A percentile compares a stretch with the other conserved stretches of the same genome.
phyloP scores from a whole-genome alignment of 2,113 vertebrate genomes.

The Larimichthys crocea region DNA sequence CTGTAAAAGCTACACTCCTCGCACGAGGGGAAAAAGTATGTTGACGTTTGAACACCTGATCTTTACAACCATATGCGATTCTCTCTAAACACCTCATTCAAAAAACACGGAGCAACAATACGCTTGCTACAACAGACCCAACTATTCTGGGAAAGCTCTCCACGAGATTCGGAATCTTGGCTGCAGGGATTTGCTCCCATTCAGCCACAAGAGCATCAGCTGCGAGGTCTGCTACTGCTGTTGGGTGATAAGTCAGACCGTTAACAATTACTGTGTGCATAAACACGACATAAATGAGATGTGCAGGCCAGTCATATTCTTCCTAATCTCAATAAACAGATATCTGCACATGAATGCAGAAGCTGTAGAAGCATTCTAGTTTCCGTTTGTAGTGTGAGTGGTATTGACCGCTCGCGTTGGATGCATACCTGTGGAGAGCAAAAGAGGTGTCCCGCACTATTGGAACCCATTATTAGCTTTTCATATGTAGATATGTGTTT shows the following conservation, averaged over 20 bases:
- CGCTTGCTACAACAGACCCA: background rate
- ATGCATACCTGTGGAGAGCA: too few species aligned
- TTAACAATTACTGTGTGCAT: background rate
- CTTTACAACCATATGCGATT: background rate
- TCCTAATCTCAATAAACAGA: too few species aligned
- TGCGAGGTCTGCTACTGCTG: background rate
- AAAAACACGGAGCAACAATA: background rate
- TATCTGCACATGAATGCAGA: too few species aligned
- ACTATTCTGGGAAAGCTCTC: background rate
- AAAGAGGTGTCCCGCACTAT: too few species aligned
- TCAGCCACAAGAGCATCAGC: background rate
- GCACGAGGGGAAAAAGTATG: background rate
- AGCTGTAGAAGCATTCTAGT: too few species aligned
- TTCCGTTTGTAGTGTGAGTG: too few species aligned
- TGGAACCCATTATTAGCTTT: too few species aligned
- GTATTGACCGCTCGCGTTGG: too few species aligned
- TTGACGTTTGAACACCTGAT: background rate
- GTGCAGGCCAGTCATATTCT: background rate
- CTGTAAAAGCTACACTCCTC: constrained; percentile 6
- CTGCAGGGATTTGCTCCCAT: background rate
- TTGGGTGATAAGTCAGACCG: background rate
- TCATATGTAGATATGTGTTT: too few species aligned
- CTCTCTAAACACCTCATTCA: background rate
- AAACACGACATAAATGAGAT: background rate
- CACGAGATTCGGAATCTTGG: background rate